Evolutionary conservation across 2,113 vertebrate species (phyloP), one percentile per base, ranked within the genome.

Genomic region (Propithecus coquereli): DNA sequence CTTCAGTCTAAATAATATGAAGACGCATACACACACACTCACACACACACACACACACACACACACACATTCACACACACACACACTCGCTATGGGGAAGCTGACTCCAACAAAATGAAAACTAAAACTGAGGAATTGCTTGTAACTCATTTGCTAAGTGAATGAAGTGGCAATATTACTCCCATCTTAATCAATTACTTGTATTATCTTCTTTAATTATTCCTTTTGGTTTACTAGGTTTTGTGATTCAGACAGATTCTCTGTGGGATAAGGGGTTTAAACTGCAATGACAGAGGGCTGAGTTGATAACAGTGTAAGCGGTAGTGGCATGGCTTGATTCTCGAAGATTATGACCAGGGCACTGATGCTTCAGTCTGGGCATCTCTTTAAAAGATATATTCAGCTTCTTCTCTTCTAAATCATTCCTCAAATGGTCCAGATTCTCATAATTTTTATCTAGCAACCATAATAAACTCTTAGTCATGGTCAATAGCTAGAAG

Each of bases 361-460:
- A 34, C 23, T 16, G 8, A 30, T 20, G 20, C 16, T 76, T 90
- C 57, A n/a, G 9, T 59, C 30, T 43, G 16, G 80, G 34, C 50
- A 94, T 84, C 7, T 20, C 30, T 73, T 87, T 91, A 65, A 91
- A 86, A 90, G 27, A 83, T 16, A 45, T 12, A 61, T 47, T 88
- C 34, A 54, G 14, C 43, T 80, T 74, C 27, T 83, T 95, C 13
- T 50, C 70, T 50, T 5, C 45, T 20, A 89, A 65, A 8, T 65
- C 8, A 50, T 43, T 93, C 13, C 25, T 66, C 30, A 20, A 81
- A 87, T 47, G 12, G 47, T 32, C 73, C 57, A 65, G 16, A 63
- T 70, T 76, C 50, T 91, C 73, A 71, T 3, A 45, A 52, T 74
- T 91, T 90, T 90, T 89, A 45, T 52, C 87, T 80, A 87, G 50